Conservation (phyloP, 2,113 vertebrate genomes). For the Toxotes jaculatrix region DNA sequence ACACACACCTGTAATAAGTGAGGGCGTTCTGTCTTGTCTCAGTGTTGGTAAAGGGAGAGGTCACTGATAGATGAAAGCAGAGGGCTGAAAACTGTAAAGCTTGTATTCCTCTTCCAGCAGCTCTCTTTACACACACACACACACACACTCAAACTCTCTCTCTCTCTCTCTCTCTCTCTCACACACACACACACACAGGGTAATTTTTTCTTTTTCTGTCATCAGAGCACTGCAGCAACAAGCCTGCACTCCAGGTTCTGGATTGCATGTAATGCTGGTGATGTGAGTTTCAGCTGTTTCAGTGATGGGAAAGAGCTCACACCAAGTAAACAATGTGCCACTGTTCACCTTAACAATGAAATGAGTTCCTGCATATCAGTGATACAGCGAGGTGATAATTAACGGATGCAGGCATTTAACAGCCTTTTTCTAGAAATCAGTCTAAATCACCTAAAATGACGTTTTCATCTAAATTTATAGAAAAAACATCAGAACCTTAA, state of each 20-base stretch:
- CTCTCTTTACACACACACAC: neutral
- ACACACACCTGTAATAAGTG: constrained; percentile 19
- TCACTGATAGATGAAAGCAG: constrained; percentile 46
- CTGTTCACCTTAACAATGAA: neutral
- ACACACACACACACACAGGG: neutral
- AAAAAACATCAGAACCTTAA: too few species aligned
- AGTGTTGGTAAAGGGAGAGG: constrained; percentile 13
- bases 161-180: neutral
- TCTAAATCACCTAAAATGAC: too few species aligned
- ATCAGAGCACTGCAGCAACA: constrained; percentile 23
- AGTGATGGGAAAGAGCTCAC: too few species aligned
- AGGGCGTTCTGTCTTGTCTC: constrained; percentile 12
- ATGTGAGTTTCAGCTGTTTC: too few species aligned
- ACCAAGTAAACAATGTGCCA: too few species aligned
- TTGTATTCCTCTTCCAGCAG: constrained; percentile 21
- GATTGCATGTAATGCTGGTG: neutral
- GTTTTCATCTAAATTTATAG: too few species aligned
- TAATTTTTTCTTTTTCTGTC: constrained; percentile 11
- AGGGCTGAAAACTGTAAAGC: constrained; percentile 28
- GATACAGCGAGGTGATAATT: neutral
- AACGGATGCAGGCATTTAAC: neutral
- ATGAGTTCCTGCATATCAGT: neutral
- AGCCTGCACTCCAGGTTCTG: neutral
- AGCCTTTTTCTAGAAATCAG: too few species aligned
- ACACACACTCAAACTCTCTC: too few species aligned